phyloP scores from a whole-genome alignment of 2,797 vertebrate species.

The Eulemur coronatus region DNA sequence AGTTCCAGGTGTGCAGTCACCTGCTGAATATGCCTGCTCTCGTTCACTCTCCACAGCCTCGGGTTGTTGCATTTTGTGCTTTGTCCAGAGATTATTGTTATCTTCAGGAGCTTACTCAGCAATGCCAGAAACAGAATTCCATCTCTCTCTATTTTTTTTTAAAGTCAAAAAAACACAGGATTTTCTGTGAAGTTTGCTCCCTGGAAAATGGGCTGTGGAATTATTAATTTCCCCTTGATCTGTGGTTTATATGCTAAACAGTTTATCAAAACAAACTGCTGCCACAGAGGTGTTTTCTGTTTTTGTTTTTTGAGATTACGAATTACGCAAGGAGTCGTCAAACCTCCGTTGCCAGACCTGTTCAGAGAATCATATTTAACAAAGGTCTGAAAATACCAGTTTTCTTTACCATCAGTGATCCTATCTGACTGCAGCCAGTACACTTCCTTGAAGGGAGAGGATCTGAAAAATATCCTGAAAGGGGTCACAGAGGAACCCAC shows the following conservation, averaged over 20 bases:
- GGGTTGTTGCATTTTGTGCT: background rate
- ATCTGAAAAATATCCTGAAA: constrained; percentile 8
- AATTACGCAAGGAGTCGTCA: background rate
- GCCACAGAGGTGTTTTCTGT: background rate
- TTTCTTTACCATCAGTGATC: background rate
- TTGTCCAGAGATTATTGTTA: background rate
- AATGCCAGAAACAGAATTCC: background rate
- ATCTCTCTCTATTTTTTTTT: background rate
- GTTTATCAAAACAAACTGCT: background rate
- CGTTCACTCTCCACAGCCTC: background rate
- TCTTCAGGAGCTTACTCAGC: background rate
- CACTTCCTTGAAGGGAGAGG: background rate
- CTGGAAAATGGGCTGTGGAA: background rate
- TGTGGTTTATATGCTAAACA: background rate
- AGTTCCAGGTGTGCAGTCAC: background rate
- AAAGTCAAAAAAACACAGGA: background rate
- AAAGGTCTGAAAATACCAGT: background rate
- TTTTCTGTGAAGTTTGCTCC: background rate
- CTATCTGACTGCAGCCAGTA: background rate
- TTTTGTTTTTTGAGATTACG: background rate
- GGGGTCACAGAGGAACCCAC: background rate
- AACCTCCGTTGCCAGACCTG: background rate
- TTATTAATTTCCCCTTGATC: background rate
- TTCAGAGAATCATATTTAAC: background rate
- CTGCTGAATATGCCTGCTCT: background rate